Percentiles rank a stretch among this genome's conserved stretches.
Evolutionary conservation across 2,888 invertebrate species (phyloP).

Genomic region (Campopleginae sp.): DNA sequence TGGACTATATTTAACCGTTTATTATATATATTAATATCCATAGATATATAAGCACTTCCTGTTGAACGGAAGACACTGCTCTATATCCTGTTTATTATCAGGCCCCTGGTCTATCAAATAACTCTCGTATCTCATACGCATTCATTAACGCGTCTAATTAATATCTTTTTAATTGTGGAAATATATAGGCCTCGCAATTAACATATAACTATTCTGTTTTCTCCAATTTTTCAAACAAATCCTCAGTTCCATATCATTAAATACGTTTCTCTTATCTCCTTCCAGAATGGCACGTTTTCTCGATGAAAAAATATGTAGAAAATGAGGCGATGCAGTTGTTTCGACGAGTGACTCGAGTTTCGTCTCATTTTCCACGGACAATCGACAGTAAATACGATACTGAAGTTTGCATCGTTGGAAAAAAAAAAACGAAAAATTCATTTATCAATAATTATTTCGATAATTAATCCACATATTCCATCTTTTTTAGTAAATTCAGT

Average conservation of each 20-base stretch:
- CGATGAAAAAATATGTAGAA: too few relatives aligned
- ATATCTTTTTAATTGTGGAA: neutral
- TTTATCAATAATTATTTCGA: too few relatives aligned
- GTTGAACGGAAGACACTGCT: constrained; percentile 12
- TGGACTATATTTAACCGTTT: neutral
- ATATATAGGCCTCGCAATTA: neutral
- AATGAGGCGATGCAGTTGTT: too few relatives aligned
- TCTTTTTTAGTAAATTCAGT: too few relatives aligned
- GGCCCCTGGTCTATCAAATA: neutral
- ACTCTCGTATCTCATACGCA: neutral
- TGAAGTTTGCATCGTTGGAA: too few relatives aligned
- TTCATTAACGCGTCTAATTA: neutral
- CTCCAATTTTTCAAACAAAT: neutral
- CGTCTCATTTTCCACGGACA: too few relatives aligned
- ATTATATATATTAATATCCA: neutral
- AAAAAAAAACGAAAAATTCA: too few relatives aligned
- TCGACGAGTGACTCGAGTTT: too few relatives aligned
- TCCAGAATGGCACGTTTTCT: too few relatives aligned
- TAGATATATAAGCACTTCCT: neutral
- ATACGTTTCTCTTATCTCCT: too few relatives aligned
- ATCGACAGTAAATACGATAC: too few relatives aligned
- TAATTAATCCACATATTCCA: too few relatives aligned
- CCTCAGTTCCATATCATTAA: neutral
- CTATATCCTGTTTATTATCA: constrained; percentile 1
- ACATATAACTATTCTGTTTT: neutral